Percentiles rank a stretch among this genome's conserved stretches.
Conservation (phyloP, 1,140 invertebrate species). For the Bicyclus anynana region DNA sequence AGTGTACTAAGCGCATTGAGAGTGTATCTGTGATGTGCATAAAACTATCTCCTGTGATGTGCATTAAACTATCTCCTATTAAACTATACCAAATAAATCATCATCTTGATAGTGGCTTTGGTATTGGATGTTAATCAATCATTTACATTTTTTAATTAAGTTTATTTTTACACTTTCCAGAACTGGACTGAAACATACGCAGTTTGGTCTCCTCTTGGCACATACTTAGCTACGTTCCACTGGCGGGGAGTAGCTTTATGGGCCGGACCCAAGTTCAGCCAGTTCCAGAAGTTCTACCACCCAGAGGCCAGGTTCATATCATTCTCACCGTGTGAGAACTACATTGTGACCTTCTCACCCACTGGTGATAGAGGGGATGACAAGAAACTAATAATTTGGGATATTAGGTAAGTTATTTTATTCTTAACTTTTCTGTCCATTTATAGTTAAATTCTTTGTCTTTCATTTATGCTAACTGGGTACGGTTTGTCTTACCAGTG, state of each 20-base stretch:
- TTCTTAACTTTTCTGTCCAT: no score
- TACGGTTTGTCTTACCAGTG: no score
- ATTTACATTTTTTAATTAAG: constrained; percentile 1
- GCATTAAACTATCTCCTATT: no score
- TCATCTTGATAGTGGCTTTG: not conserved
- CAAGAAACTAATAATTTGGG: constrained; percentile 93
- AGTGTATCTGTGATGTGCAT: no score
- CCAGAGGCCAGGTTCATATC: constrained; percentile 96
- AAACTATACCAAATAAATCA: no score
- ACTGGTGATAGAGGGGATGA: constrained; percentile 82
- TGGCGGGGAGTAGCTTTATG: constrained; percentile 96
- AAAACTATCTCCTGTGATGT: no score
- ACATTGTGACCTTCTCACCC: constrained; percentile 94
- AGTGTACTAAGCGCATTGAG: no score
- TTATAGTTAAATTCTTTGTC: no score
- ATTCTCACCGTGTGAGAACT: constrained; percentile 98
- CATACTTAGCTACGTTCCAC: constrained; percentile 97
- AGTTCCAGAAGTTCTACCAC: constrained; percentile 95
- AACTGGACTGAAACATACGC: constrained; percentile 97
- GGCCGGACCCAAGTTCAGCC: constrained; percentile 95
- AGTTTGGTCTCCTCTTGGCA: constrained; percentile 98
- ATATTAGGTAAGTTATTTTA: constrained; percentile 82
- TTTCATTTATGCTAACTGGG: no score
- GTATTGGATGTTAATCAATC: constrained; percentile 1
- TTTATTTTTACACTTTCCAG: constrained; percentile 71